Percentiles rank a stretch among this genome's conserved stretches.
Conservation (phyloP, 1,140 invertebrate species). For the Tetramorium alpestre region DNA sequence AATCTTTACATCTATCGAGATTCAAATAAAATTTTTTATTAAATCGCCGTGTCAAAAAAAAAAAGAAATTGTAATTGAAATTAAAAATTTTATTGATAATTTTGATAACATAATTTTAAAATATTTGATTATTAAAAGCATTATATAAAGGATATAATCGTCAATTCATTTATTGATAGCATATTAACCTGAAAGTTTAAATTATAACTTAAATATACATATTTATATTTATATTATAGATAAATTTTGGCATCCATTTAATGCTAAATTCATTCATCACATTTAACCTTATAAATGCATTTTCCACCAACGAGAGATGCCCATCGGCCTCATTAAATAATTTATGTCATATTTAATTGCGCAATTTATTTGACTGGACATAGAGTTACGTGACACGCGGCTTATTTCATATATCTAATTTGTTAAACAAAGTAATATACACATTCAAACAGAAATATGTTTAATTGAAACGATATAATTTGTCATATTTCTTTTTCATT, state of each 20-base stretch:
- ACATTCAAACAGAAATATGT: constrained; percentile 4
- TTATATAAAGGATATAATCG: neutral
- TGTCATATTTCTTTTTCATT: neutral
- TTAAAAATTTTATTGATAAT: neutral
- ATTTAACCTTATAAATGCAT: constrained; percentile 52
- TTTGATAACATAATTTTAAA: neutral
- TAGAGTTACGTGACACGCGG: constrained; percentile 20
- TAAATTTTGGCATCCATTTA: constrained; percentile 32
- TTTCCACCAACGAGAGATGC: constrained; percentile 17
- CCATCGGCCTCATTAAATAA: constrained; percentile 52
- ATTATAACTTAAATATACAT: constrained; percentile 1
- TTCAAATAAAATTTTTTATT: neutral
- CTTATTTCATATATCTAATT: constrained; percentile 35
- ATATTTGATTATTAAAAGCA: neutral
- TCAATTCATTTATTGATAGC: constrained; percentile 4
- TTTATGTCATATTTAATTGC: constrained; percentile 62
- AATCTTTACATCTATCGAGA: neutral
- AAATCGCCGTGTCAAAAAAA: neutral
- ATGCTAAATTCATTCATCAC: constrained; percentile 42
- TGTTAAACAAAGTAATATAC: constrained; percentile 36
- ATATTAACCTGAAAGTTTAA: neutral
- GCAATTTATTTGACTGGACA: constrained; percentile 52
- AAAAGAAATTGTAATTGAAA: neutral
- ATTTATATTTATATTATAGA: constrained; percentile 11
- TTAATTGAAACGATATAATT: neutral